Conservation (phyloP, 2,113 vertebrate species). For the Ascaphus truei region DNA sequence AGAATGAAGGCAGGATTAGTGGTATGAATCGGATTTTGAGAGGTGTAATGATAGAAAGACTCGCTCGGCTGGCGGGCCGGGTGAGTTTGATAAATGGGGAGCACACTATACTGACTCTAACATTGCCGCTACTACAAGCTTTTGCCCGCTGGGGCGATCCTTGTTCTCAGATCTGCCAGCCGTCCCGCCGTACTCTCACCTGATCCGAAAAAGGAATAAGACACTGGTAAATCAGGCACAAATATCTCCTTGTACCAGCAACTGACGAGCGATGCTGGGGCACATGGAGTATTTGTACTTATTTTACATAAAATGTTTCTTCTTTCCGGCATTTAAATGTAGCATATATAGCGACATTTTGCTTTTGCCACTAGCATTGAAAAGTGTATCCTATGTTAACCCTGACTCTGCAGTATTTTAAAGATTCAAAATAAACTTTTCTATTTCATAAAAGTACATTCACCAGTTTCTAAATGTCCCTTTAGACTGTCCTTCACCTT, state of each 20-base stretch:
- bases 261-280: neutral
- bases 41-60: conserved; percentile 99
- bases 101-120: conserved; percentile 83
- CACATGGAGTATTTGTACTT: conserved; percentile 61
- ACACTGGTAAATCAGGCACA: conserved; percentile 81
- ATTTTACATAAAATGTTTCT: neutral
- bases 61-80: conserved; percentile 98
- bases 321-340: too few species aligned
- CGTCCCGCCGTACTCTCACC: conserved; percentile 69
- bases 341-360: neutral
- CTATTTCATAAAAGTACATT: too few species aligned
- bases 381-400: neutral
- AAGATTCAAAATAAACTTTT: too few species aligned
- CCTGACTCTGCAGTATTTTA: neutral
- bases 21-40: conserved; percentile 99
- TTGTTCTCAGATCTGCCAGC: conserved; percentile 80
- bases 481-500: too few species aligned
- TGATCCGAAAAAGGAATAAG: conserved; percentile 72
- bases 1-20: conserved; percentile 99
- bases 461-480: too few species aligned
- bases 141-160: conserved; percentile 81
- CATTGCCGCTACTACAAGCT: conserved; percentile 73
- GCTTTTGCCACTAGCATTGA: neutral
- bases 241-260: conserved; percentile 64
- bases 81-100: conserved; percentile 99